These are phyloP conservation scores for Cavia aperea DNA, from an alignment of 2,113 vertebrate genomes.

Conservation along the genomic window DNA sequence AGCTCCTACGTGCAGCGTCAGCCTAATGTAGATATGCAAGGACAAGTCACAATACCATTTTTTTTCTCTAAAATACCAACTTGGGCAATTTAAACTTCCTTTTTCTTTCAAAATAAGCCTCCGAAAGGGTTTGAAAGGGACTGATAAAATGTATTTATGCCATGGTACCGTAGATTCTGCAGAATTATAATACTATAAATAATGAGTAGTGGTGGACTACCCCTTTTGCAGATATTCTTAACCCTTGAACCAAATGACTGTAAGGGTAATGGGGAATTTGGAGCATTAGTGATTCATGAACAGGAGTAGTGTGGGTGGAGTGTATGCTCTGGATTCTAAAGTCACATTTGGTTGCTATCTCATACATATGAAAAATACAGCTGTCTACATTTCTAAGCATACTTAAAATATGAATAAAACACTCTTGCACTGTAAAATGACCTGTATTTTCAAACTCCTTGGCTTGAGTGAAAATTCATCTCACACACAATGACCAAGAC, in stretches of 20 bases:
- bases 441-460: background rate
- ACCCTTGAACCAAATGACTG: background rate
- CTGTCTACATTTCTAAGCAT: background rate
- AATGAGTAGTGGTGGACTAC: background rate
- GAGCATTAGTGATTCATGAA: background rate
- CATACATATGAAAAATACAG: background rate
- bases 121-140: background rate
- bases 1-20: background rate
- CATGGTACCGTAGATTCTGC: background rate
- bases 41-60: background rate
- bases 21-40: background rate
- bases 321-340: background rate
- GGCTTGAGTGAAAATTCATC: background rate
- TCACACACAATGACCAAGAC: background rate
- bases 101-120: conserved; percentile 18
- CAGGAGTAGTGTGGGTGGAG: background rate
- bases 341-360: background rate
- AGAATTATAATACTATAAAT: background rate
- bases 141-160: background rate
- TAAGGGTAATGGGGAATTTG: background rate
- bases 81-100: background rate
- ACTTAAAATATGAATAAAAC: background rate
- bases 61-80: background rate
- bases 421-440: background rate
- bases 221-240: background rate